These are phyloP conservation scores for Todus mexicanus DNA, from an alignment of 2,797 vertebrate genomes.

Conservation along the genomic window DNA sequence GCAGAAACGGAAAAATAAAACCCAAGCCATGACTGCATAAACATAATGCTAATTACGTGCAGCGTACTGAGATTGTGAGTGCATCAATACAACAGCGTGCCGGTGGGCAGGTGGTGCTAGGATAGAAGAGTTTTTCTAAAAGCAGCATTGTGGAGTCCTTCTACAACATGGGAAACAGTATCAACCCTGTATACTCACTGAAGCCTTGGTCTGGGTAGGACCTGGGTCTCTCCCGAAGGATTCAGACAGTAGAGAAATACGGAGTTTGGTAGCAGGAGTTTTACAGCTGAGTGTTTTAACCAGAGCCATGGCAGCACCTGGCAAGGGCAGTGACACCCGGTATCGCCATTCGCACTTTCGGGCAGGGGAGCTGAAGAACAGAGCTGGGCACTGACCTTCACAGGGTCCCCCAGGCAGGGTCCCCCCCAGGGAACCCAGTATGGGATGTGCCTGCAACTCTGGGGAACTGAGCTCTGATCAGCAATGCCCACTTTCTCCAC, in stretches of 20 bases:
- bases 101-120: background rate
- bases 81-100: background rate
- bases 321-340: background rate
- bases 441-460: fast-evolving
- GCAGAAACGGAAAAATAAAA: background rate
- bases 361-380: background rate
- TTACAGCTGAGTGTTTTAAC: background rate
- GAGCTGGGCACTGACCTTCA: background rate
- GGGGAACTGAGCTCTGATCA: background rate
- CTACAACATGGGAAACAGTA: background rate
- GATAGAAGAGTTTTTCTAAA: background rate
- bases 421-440: background rate
- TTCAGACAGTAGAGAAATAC: fast-evolving
- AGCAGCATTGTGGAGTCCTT: background rate
- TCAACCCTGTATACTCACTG: background rate
- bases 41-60: background rate
- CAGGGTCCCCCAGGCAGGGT: fast-evolving
- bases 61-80: background rate
- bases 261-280: background rate
- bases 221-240: background rate
- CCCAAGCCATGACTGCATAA: background rate
- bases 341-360: background rate
- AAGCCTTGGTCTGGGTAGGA: background rate
- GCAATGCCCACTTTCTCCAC: background rate
- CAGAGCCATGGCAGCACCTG: background rate